Percentiles rank a stretch among this genome's conserved stretches.
These are phyloP conservation scores for Fissipunctia ypsillon DNA, from an alignment of 2,888 invertebrate genomes.

Conservation along the genomic window DNA sequence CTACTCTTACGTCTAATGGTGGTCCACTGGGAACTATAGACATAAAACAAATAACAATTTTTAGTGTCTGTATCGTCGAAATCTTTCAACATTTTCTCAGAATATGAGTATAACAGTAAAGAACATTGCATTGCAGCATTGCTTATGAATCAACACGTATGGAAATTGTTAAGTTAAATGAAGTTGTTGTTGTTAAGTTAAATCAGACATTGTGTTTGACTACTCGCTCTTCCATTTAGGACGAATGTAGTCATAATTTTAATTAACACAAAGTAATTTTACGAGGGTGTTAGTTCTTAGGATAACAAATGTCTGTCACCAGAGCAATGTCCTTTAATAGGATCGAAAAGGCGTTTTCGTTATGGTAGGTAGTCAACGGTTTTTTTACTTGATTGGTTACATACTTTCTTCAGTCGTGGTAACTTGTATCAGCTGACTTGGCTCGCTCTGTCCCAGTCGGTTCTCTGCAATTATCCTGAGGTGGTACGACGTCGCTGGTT, in stretches of 20 bases:
- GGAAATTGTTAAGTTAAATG: no score
- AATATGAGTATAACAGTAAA: background rate
- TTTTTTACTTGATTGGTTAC: no score
- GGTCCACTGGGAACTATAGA: conserved; percentile 94
- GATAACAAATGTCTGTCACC: background rate
- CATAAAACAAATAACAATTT: background rate
- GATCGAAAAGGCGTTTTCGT: background rate
- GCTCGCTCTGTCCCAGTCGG: conserved; percentile 96
- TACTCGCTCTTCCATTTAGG: background rate
- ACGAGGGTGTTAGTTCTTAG: background rate
- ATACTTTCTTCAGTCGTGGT: conserved; percentile 95
- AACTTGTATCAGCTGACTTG: conserved; percentile 96
- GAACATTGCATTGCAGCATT: background rate
- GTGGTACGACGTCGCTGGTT: conserved; percentile 96
- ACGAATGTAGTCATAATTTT: background rate
- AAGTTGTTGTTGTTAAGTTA: no score
- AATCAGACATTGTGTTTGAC: background rate
- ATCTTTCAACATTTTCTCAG: background rate
- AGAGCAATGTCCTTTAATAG: background rate
- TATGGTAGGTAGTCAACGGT: background rate
- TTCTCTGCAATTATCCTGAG: conserved; percentile 97
- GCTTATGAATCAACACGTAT: background rate
- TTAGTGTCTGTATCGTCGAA: background rate
- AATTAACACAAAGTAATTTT: background rate
- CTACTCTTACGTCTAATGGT: conserved; percentile 95